phyloP scores from a whole-genome alignment of 23 tunicate species.

The Oikopleura dioica region DNA sequence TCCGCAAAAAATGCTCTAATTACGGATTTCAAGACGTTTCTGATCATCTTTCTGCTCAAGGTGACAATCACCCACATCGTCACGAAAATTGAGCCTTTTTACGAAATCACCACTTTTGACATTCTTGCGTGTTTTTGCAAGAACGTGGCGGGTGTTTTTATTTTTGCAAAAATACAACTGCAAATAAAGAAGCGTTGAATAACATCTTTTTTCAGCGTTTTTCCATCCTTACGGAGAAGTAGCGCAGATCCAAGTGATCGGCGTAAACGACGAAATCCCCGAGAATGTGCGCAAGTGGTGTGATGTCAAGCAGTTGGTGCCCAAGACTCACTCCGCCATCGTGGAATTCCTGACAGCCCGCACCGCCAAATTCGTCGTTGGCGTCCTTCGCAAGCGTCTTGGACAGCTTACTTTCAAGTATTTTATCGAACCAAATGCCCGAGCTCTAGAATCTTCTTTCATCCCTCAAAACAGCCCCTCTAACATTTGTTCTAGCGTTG shows the following conservation, averaged over 20 bases:
- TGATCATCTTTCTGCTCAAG: too few species aligned
- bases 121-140: too few species aligned
- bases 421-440: background rate
- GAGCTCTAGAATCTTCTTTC: too few species aligned
- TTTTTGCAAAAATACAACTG: too few species aligned
- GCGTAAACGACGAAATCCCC: background rate
- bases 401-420: background rate
- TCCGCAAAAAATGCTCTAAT: too few species aligned
- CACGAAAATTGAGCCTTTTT: too few species aligned
- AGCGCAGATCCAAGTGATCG: background rate
- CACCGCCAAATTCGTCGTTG: constrained; percentile 7
- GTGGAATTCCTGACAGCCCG: constrained; percentile 9
- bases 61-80: too few species aligned
- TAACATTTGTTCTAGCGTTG: background rate
- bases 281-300: background rate
- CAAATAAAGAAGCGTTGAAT: too few species aligned
- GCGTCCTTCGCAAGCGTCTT: background rate
- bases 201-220: constrained; percentile 5
- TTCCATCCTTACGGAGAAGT: constrained; percentile 13
- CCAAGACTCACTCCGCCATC: background rate
- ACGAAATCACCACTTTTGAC: too few species aligned
- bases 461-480: background rate
- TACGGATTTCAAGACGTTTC: too few species aligned
- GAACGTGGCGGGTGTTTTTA: too few species aligned
- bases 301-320: background rate